A percentile compares a stretch with the other conserved stretches of the same genome.
Evolutionary conservation across 1,140 invertebrate genomes (phyloP).

Genomic region (Solen grandis): DNA sequence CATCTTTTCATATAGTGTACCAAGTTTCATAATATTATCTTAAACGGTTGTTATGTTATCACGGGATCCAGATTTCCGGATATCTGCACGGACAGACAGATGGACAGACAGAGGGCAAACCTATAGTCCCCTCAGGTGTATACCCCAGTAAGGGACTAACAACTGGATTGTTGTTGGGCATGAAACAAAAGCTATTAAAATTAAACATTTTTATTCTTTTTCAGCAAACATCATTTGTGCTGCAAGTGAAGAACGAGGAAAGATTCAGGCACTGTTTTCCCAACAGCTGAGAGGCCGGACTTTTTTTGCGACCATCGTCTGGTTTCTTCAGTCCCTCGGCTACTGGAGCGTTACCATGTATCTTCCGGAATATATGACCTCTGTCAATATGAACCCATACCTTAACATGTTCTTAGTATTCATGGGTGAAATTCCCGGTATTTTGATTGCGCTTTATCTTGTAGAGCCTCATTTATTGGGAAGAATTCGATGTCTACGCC

Average conservation of each 20-base stretch:
- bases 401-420: constrained; percentile 77
- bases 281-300: constrained; percentile 57
- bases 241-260: constrained; percentile 58
- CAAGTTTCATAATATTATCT: too few relatives aligned
- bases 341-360: constrained; percentile 77
- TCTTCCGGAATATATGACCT: constrained; percentile 73
- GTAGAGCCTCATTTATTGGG: constrained; percentile 72
- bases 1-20: too few relatives aligned
- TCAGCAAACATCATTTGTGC: constrained; percentile 67
- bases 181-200: too few relatives aligned
- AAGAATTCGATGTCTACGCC: constrained; percentile 69
- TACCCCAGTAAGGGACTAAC: too few relatives aligned
- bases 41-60: too few relatives aligned
- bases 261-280: constrained; percentile 67
- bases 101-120: too few relatives aligned
- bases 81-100: too few relatives aligned
- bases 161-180: too few relatives aligned
- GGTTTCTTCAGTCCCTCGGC: constrained; percentile 74
- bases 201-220: too few relatives aligned
- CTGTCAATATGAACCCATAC: constrained; percentile 68
- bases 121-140: too few relatives aligned
- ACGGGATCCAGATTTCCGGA: too few relatives aligned
- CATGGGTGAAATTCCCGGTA: constrained; percentile 75
- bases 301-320: constrained; percentile 62
- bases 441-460: constrained; percentile 72